A percentile compares a stretch with the other conserved stretches of the same genome.
These are phyloP conservation scores for Diplogasteroides magnus DNA, from an alignment of 1,140 invertebrate species.

Conservation along the genomic window DNA sequence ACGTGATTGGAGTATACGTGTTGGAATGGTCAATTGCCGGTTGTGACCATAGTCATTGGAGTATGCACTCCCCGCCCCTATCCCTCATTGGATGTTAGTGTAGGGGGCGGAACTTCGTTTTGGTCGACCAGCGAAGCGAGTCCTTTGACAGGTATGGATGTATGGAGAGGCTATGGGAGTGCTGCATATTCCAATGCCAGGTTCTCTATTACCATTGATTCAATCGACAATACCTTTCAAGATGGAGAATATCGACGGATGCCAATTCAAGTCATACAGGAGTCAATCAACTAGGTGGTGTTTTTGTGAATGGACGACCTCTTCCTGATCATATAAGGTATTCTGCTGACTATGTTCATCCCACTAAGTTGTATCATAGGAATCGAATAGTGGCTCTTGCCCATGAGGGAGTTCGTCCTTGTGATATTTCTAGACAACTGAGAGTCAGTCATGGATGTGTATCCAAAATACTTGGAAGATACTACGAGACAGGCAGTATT, in stretches of 20 bases:
- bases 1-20: too few species aligned
- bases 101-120: neutral
- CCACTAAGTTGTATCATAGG: neutral
- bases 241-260: neutral
- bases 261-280: constrained; percentile 59
- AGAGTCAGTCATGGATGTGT: constrained; percentile 90
- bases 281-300: constrained; percentile 88
- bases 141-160: neutral
- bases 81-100: neutral
- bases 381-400: constrained; percentile 87
- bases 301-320: constrained; percentile 90
- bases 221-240: neutral
- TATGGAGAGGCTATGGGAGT: neutral
- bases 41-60: too few species aligned
- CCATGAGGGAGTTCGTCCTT: constrained; percentile 77
- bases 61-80: neutral
- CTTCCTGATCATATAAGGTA: constrained; percentile 81
- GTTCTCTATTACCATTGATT: neutral
- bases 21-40: too few species aligned
- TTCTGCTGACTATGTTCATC: neutral
- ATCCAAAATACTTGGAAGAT: constrained; percentile 77
- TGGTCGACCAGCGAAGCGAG: neutral
- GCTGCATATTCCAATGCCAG: neutral
- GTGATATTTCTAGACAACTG: constrained; percentile 87
- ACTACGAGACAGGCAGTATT: constrained; percentile 97